A percentile compares a stretch with the other conserved stretches of the same genome.
These are phyloP conservation scores for Noctuana brunneofusca DNA, from an alignment of 2,888 invertebrate species.

Conservation along the genomic window DNA sequence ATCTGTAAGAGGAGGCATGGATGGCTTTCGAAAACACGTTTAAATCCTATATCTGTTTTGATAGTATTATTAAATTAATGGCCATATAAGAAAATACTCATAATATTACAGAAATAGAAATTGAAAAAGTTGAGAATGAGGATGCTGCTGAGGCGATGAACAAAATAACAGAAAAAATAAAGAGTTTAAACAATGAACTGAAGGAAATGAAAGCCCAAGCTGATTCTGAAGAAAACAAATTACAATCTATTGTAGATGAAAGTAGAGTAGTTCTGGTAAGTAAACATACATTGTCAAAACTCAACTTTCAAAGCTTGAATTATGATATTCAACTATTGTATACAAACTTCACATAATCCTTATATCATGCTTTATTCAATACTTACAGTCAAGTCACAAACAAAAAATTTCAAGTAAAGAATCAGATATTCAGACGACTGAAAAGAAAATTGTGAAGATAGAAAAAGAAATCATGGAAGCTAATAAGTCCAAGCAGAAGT, in stretches of 20 bases:
- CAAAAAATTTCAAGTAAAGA: slow-evolving; percentile 85
- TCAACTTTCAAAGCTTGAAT: too few species aligned
- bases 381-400: slow-evolving; percentile 83
- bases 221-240: slow-evolving; percentile 67
- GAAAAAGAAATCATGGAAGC: slow-evolving; percentile 84
- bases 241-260: slow-evolving; percentile 67
- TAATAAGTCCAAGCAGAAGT: slow-evolving; percentile 81
- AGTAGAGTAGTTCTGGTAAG: slow-evolving; percentile 67
- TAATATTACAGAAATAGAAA: slow-evolving; percentile 53
- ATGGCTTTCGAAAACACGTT: too few species aligned
- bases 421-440: slow-evolving; percentile 78
- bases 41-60: too few species aligned
- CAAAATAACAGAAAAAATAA: slow-evolving; percentile 59
- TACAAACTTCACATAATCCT: too few species aligned
- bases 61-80: too few species aligned
- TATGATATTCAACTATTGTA: too few species aligned
- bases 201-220: slow-evolving; percentile 59
- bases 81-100: neutral
- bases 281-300: too few species aligned
- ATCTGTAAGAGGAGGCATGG: too few species aligned
- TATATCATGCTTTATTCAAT: too few species aligned
- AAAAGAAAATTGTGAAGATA: slow-evolving; percentile 79
- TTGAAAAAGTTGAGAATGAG: slow-evolving; percentile 57
- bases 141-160: slow-evolving; percentile 60
- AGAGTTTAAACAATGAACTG: slow-evolving; percentile 57